These are phyloP conservation scores for Adelosebastes latens DNA, from an alignment of 2,797 vertebrate genomes.

Conservation along the genomic window DNA sequence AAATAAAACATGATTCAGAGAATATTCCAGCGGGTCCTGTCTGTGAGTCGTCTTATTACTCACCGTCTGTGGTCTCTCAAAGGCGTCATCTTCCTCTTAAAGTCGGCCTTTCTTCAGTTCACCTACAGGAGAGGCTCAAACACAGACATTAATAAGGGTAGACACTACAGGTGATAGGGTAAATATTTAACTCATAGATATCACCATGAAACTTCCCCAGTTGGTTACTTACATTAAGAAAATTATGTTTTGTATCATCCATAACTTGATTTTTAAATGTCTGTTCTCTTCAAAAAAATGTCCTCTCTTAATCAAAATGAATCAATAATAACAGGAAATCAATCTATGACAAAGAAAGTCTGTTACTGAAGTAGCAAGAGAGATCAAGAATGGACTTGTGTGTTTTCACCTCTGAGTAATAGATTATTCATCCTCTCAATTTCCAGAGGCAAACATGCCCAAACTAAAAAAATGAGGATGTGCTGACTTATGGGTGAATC, in stretches of 20 bases:
- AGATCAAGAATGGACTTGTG: slow-evolving; percentile 30
- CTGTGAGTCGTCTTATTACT: background rate
- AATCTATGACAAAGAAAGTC: background rate
- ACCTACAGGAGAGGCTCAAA: background rate
- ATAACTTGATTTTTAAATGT: background rate
- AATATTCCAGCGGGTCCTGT: background rate
- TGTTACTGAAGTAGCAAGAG: background rate
- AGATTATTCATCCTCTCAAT: background rate
- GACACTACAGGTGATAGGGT: too few species aligned
- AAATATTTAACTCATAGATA: too few species aligned
- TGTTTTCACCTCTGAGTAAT: background rate
- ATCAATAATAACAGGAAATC: background rate
- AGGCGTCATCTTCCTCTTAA: background rate
- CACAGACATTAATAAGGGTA: background rate
- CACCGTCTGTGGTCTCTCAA: background rate
- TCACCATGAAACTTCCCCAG: too few species aligned
- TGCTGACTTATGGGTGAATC: background rate
- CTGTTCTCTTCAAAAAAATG: background rate
- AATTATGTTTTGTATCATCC: too few species aligned
- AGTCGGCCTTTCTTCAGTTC: background rate
- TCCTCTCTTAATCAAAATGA: background rate
- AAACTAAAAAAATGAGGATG: background rate
- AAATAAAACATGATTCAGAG: background rate
- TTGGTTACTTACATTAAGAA: too few species aligned
- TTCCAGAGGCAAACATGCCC: background rate